Percentiles rank a stretch among this genome's conserved stretches.
Conservation (phyloP, 2,888 invertebrate genomes). For the Hypercompe scribonia region DNA sequence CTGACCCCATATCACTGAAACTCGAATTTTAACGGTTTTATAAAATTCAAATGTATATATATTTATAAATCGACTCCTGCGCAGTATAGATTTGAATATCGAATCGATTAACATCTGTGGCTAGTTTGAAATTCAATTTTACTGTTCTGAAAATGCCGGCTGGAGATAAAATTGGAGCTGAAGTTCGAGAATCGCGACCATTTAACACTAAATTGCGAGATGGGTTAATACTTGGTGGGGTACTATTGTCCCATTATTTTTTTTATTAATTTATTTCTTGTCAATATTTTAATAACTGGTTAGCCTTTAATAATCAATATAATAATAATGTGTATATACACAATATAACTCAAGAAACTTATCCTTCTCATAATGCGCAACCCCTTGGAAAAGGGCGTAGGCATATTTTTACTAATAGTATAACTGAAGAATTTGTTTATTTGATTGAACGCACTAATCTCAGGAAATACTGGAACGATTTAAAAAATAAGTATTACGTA, state of each 20-base stretch:
- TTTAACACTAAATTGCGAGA: conserved; percentile 11
- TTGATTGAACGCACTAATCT: too few relatives aligned
- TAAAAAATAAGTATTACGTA: too few relatives aligned
- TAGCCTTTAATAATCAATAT: too few relatives aligned
- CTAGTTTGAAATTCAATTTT: conserved; percentile 47
- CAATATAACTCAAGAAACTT: too few relatives aligned
- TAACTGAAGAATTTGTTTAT: too few relatives aligned
- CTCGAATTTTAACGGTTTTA: conserved; percentile 4
- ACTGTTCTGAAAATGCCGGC: conserved; percentile 21
- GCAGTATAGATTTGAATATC: conserved; percentile 34
- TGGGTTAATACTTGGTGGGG: not conserved
- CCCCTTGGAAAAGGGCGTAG: too few relatives aligned
- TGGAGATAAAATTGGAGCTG: conserved; percentile 7
- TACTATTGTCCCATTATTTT: conserved; percentile 4
- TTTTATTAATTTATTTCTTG: too few relatives aligned
- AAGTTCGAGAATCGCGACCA: conserved; percentile 9
- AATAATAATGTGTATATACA: too few relatives aligned
- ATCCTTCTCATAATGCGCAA: too few relatives aligned
- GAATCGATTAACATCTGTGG: conserved; percentile 43
- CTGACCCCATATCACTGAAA: conserved; percentile 21
- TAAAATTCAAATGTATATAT: conserved; percentile 26
- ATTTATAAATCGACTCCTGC: conserved; percentile 22
- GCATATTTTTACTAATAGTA: too few relatives aligned
- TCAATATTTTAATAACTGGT: not conserved
- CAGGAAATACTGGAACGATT: too few relatives aligned